phyloP scores from a whole-genome alignment of 2,888 invertebrate species.

The Brachypalpus laphriformis region DNA sequence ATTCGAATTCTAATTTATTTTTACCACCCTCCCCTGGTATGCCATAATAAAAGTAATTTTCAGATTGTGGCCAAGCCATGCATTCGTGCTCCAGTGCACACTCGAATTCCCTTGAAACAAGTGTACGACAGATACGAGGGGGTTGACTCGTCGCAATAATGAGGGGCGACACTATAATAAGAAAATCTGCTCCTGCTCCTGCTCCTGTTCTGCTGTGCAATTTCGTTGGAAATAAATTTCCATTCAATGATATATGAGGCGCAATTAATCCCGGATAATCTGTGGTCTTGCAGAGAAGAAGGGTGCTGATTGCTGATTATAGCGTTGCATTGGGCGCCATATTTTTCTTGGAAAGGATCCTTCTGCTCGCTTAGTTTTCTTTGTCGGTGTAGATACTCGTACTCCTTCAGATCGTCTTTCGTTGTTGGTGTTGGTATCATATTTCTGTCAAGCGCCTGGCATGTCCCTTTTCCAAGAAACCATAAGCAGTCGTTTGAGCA shows the following conservation, averaged over 20 bases:
- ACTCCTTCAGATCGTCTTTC: constrained; percentile 2
- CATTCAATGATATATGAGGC: constrained; percentile 74
- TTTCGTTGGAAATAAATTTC: constrained; percentile 32
- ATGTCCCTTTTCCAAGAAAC: constrained; percentile 26
- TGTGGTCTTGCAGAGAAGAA: constrained; percentile 44
- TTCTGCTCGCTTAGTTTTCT: constrained; percentile 1
- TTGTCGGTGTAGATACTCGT: constrained; percentile 36
- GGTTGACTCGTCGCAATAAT: constrained; percentile 37
- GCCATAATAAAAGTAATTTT: constrained; percentile 73
- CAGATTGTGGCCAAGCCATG: constrained; percentile 60
- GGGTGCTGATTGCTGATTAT: constrained; percentile 54
- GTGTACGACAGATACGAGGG: constrained; percentile 27
- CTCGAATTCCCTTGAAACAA: constrained; percentile 51
- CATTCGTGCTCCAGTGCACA: constrained; percentile 60
- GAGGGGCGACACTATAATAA: constrained; percentile 17
- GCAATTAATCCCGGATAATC: constrained; percentile 75
- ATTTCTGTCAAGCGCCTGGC: constrained; percentile 35
- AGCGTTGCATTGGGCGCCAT: constrained; percentile 35
- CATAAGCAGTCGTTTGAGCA: background rate
- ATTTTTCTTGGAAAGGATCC: constrained; percentile 3
- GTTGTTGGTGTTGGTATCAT: constrained; percentile 17
- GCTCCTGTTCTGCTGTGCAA: constrained; percentile 44
- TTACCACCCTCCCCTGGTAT: constrained; percentile 48
- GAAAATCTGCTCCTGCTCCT: constrained; percentile 59
- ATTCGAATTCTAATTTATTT: constrained; percentile 68